Conservation (phyloP, 2,113 vertebrate species). For the Amblyopsis rosae region DNA sequence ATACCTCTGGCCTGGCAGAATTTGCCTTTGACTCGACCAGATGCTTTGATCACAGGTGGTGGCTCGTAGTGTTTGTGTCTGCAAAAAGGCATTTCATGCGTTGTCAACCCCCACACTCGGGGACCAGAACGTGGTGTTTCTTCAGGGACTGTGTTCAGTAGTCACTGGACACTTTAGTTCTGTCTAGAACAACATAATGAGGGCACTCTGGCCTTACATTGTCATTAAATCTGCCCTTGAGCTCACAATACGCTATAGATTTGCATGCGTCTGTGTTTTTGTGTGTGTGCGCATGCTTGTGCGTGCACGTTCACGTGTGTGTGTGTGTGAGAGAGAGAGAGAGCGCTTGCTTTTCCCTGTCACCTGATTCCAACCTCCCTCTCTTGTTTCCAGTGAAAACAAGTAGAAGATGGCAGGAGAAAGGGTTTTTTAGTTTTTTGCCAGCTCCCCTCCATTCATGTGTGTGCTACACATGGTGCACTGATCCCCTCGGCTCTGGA, state of each 20-base stretch:
- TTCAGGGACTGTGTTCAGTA: constrained; percentile 2
- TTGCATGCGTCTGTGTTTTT: constrained; percentile 10
- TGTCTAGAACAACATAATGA: constrained; percentile 19
- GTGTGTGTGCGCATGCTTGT: constrained; percentile 18
- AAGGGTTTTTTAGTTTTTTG: constrained; percentile 48
- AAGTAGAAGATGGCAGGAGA: constrained; percentile 65
- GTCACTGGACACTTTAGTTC: constrained; percentile 9
- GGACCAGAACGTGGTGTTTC: constrained; percentile 24
- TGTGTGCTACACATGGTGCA: constrained; percentile 59
- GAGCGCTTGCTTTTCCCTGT: constrained; percentile 36
- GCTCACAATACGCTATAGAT: constrained; percentile 29
- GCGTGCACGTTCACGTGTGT: constrained; percentile 6
- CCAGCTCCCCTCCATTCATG: constrained; percentile 65
- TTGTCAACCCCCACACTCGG: background rate
- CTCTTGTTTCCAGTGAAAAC: constrained; percentile 69
- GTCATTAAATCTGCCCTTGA: constrained; percentile 42
- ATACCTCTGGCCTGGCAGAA: too few relatives aligned
- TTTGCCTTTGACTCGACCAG: too few relatives aligned
- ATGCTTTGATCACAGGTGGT: too few relatives aligned
- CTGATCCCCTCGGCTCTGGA: constrained; percentile 66
- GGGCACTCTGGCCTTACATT: constrained; percentile 17
- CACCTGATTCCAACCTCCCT: constrained; percentile 60
- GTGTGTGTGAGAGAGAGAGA: constrained; percentile 1
- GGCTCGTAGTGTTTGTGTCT: too few relatives aligned
- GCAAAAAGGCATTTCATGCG: too few relatives aligned